Evolutionary conservation across 2,797 vertebrate species (phyloP), one percentile per base, ranked within the genome.

Genomic region (Hydrocynus forskahlii): DNA sequence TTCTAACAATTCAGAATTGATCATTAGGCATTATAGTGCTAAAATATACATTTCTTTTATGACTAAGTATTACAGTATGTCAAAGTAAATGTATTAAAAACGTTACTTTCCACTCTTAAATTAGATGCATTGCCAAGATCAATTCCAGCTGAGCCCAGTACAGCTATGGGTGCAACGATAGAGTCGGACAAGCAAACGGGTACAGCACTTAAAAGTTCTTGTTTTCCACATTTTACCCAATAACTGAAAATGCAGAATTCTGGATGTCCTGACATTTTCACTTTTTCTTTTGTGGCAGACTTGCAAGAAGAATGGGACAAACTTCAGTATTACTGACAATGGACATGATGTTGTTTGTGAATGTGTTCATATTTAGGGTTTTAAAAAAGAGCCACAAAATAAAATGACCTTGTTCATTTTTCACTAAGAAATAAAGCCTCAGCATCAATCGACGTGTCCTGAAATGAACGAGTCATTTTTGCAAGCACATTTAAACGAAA

Each of bases 271-370:
- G 13, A 73, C 16, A 0, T 35, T 25, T 66, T 6, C 1, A 17
- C 5, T 57, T 66, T 78, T 12, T 21, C 60, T 6, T 54, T 60
- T 40, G 0, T 38, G 12, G 84, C 91, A 95, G 94, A 90, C 89
- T 85, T 88, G 62, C 89, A 89, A 84, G 89, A 93, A 62, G 89
- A 92, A 87, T 91, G 92, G 93, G 83, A 91, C 88, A 87, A 81
- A 86, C 84, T 92, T 84, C 87, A 89, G 81, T 89, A 93, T 76
- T 92, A 90, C 90, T 83, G 87, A 88, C 80, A 79, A 83, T 76
- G 64, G n/a, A 82, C 75, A 70, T 79, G 57, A n/a, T 84, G 86
- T 19, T 81, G 78, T 73, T 68, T 21, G 38, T n/a, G 19, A 40
- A 75, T 79, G 54, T 48, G 25, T 40, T 74, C 64, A 43, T 9